A percentile compares a stretch with the other conserved stretches of the same genome.
Evolutionary conservation across 2,113 vertebrate genomes (phyloP).

Genomic region (Phasianus colchicus): DNA sequence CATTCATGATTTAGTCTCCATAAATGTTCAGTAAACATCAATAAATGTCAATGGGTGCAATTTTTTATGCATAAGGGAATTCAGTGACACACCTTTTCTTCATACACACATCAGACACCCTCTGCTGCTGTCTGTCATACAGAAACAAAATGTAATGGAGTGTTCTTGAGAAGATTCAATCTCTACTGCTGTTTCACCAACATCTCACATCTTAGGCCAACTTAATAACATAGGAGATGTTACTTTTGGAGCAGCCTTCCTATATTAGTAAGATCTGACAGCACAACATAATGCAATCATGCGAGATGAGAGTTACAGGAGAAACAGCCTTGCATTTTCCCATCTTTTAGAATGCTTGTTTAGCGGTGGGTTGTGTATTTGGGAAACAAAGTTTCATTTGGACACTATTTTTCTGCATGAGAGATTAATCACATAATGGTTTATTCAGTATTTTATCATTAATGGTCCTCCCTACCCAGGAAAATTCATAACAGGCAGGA

Average conservation of each 20-base stretch:
- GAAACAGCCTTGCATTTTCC: not conserved
- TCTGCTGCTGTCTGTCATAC: too few relatives aligned
- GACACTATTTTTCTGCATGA: not conserved
- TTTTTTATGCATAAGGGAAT: too few relatives aligned
- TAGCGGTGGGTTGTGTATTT: not conserved
- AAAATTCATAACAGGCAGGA: not conserved
- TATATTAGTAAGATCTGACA: not conserved
- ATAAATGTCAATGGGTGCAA: too few relatives aligned
- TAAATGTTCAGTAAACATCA: too few relatives aligned
- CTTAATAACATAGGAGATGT: too few relatives aligned
- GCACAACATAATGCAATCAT: constrained; percentile 15
- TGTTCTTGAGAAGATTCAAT: too few relatives aligned
- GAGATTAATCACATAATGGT: not conserved
- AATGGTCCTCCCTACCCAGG: not conserved
- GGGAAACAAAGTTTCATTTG: not conserved
- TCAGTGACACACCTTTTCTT: too few relatives aligned
- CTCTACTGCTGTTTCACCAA: not conserved
- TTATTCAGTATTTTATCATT: not conserved
- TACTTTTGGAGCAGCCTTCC: too few relatives aligned
- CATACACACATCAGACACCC: too few relatives aligned
- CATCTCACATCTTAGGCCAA: too few relatives aligned
- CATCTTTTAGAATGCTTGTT: not conserved
- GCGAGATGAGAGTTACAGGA: not conserved
- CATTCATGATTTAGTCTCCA: too few relatives aligned
- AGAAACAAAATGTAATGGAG: too few relatives aligned